Percentiles rank a stretch among this genome's conserved stretches.
These are phyloP conservation scores for Pedetes capensis DNA, from an alignment of 2,113 vertebrate genomes.

Conservation along the genomic window DNA sequence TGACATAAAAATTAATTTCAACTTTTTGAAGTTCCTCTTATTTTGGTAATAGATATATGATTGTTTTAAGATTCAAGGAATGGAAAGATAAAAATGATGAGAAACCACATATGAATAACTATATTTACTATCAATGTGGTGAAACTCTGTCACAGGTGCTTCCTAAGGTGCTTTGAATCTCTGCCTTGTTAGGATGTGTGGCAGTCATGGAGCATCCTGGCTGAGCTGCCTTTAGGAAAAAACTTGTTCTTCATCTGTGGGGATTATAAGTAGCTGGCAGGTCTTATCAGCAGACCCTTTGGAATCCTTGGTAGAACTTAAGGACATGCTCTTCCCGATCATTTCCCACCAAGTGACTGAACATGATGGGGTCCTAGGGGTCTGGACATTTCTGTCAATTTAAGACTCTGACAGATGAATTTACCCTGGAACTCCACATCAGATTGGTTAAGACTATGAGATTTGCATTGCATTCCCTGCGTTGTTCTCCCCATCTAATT, in stretches of 20 bases:
- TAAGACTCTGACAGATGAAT: not conserved
- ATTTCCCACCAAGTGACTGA: not conserved
- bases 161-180: not conserved
- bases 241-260: not conserved
- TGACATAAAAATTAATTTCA: not conserved
- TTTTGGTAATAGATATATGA: not conserved
- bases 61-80: not conserved
- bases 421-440: not conserved
- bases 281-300: not conserved
- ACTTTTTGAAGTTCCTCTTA: not conserved
- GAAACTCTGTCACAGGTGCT: not conserved
- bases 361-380: not conserved
- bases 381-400: not conserved
- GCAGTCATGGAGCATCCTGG: not conserved
- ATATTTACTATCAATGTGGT: not conserved
- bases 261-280: not conserved
- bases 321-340: not conserved
- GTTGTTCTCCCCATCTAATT: not conserved
- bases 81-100: not conserved
- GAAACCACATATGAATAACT: not conserved
- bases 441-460: not conserved
- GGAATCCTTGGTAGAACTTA: not conserved
- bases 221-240: not conserved
- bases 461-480: not conserved
- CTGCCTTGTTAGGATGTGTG: not conserved